Evolutionary conservation across 2,797 vertebrate species (phyloP).

Genomic region (Crax fasciolata): DNA sequence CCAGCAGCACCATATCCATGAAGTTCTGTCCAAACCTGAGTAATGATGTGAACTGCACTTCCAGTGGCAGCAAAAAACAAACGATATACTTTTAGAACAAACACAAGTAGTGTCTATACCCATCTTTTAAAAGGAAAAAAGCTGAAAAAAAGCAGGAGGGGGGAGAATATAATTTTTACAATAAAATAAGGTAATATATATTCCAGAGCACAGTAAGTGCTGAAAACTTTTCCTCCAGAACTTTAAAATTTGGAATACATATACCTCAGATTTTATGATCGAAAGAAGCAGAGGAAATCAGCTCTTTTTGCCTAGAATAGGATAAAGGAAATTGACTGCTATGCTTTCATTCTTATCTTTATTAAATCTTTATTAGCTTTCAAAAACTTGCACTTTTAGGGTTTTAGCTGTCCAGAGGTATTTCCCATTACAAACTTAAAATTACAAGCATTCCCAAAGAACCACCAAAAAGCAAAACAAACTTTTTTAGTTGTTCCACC

Average conservation of each 20-base stretch:
- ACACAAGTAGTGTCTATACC: not conserved
- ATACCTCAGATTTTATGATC: not conserved
- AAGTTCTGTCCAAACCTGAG: not conserved
- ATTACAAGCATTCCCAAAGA: not conserved
- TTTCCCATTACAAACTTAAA: not conserved
- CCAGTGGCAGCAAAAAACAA: fast-evolving
- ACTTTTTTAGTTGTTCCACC: not conserved
- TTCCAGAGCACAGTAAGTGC: not conserved
- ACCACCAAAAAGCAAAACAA: not conserved
- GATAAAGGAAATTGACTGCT: not conserved
- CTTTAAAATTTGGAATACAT: not conserved
- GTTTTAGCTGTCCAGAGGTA: not conserved
- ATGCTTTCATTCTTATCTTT: not conserved
- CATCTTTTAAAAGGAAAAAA: not conserved
- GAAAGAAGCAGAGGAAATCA: not conserved
- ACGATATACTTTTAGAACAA: not conserved
- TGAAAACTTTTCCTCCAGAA: not conserved
- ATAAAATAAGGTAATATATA: not conserved
- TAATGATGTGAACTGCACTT: not conserved
- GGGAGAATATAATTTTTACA: not conserved
- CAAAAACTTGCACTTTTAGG: not conserved
- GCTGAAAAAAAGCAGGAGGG: not conserved
- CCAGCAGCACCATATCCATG: not conserved
- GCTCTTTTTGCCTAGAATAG: not conserved
- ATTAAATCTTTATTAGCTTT: not conserved